Base-by-base conservation (phyloP, 2,888 invertebrate species). In the Cynaeus angustus region DNA sequence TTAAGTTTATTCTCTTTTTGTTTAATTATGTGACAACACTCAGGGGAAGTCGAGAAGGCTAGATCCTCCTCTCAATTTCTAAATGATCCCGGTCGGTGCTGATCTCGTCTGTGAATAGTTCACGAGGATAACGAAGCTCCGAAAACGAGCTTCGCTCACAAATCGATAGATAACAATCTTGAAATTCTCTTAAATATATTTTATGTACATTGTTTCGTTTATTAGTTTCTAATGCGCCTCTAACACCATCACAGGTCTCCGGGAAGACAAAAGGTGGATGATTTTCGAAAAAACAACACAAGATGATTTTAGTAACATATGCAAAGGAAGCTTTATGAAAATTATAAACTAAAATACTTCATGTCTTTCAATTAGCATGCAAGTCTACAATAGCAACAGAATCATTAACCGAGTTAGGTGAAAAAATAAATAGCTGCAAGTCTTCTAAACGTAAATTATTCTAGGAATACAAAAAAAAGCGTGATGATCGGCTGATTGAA, bases 201-300 rank as follows among this genome's bases (percentile, higher is more conserved):
- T 72, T 74, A 77, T 76, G 70, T 77, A 75, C 73, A 75, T 58
- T 74, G 71, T 71, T 77, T 70, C 72, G 74, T 75, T 73, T 71
- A 70, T 72, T 74, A 74, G 75, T 65, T 65, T 72, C 71, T 74
- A 75, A 73, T 74, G 73, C 74, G 72, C 73, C 71, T 78, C 78
- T 77, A 77, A 78, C 80, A 80, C 77, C 79, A 83, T 82, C 82
- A 83, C 83, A 83, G 81, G 82, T 82, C 77, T 79, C 76, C 78
- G 74, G 77, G 76, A 79, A 78, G 78, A 80, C 77, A 75, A 73
- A 70, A 72, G 56, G 61, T 73, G 68, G 41, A 56, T 64, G 33
- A 52, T 55, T 64, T 38, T 38, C 33, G 50, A 56, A 48, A 45
- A 53, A 50, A 65, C 43, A 62, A 53, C 43, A 68, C 58, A 66